Evolutionary conservation across 2,888 invertebrate species (phyloP), one percentile per base, ranked within the genome.

Genomic region (Ypsolopha sequella): DNA sequence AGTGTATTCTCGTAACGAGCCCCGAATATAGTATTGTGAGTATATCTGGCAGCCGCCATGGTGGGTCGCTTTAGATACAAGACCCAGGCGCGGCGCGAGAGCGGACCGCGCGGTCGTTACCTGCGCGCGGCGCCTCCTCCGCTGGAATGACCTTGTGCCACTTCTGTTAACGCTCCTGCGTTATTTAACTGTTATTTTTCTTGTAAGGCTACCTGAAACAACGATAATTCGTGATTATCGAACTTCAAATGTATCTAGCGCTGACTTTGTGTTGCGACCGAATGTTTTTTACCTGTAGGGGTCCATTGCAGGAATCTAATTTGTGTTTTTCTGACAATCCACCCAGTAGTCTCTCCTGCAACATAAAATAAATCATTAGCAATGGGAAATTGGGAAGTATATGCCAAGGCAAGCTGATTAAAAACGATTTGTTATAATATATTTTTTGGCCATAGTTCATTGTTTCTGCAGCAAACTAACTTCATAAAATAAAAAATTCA

Each of bases 181-280:
- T 62, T 64, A 56, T 65, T 58, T 68, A 66, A 66, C 64, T 80
- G 86, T 89, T 89, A 89, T 85, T 88, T 88, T 68, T 87, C 85
- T 76, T 81, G 82, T 64, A 87, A 75, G 61, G 77, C 87, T 70
- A 87, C 78, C 89, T 89, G 84, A 36, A 61, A 65, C 8, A 44
- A 51, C 51, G 36, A 8, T 10, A 14, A 13, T 33, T 46, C 34
- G n/a, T 33, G 4, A 46, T 34, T 1, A 45, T 10, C 24, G 33
- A 24, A 24, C 4, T 11, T 41, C 13, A 41, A 41, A 9, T 38
- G n/a, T 38, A n/a, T 41, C 4, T 41, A 6, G 11, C 11, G 4
- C 3, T 10, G 10, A 10, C 41, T 6, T 0, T 8, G 3, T 8
- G 6, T 43, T 14, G 1, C 13, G 7, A 24, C 4, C 1, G n/a